These are phyloP conservation scores for Dione juno DNA, from an alignment of 2,888 invertebrate genomes.

Conservation along the genomic window DNA sequence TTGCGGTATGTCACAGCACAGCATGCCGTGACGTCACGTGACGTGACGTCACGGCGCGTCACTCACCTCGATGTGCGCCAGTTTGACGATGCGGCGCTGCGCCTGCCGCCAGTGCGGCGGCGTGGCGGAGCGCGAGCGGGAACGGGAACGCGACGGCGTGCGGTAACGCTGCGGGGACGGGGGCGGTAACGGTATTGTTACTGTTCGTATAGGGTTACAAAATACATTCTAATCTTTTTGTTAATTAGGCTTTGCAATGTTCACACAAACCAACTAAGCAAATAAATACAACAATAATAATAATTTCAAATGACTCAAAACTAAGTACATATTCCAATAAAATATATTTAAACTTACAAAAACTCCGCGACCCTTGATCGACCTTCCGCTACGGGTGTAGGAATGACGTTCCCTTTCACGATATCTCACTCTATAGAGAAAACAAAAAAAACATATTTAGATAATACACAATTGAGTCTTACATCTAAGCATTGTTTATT, in stretches of 20 bases:
- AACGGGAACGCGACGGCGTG: slow-evolving; percentile 92
- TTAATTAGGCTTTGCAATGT: too few relatives aligned
- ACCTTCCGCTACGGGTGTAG: slow-evolving; percentile 89
- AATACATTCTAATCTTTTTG: too few relatives aligned
- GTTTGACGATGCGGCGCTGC: slow-evolving; percentile 91
- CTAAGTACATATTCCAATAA: too few relatives aligned
- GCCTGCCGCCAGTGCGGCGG: slow-evolving; percentile 98
- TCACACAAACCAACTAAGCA: too few relatives aligned
- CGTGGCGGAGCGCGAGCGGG: slow-evolving; percentile 93
- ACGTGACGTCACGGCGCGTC: background rate
- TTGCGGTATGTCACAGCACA: too few relatives aligned
- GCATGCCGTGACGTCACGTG: background rate
- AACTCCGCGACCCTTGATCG: slow-evolving; percentile 95
- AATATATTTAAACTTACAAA: slow-evolving; percentile 86
- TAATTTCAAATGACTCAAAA: too few relatives aligned
- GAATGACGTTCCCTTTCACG: slow-evolving; percentile 75
- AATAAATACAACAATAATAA: too few relatives aligned
- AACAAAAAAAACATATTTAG: background rate
- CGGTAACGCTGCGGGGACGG: slow-evolving; percentile 87
- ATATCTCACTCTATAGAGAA: slow-evolving; percentile 61
- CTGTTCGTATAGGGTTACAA: background rate
- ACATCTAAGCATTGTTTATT: too few relatives aligned
- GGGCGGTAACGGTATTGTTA: background rate
- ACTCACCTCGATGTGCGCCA: slow-evolving; percentile 89
- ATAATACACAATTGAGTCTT: background rate